phyloP scores from a whole-genome alignment of 64 coral and sea anemone genomes.

The Porites lutea region DNA sequence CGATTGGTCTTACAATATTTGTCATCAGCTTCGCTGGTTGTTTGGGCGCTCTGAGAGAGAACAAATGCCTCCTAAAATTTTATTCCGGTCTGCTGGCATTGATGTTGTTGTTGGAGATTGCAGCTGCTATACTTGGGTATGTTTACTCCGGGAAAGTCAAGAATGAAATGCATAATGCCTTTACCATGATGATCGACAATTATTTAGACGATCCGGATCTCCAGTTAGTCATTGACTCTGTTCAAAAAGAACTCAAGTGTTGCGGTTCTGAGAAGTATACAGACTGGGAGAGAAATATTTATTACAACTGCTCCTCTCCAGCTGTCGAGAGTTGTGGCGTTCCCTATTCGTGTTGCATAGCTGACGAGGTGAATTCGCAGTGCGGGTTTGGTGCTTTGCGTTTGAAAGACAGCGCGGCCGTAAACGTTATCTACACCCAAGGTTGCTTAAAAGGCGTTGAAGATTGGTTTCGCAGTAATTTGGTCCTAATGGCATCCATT shows the following conservation, averaged over 20 bases:
- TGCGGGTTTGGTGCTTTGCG: conserved; percentile 86
- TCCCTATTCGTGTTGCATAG: conserved; percentile 92
- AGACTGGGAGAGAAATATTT: conserved; percentile 90
- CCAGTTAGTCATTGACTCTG: conserved; percentile 77
- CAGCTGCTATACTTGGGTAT: conserved; percentile 79
- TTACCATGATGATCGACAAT: conserved; percentile 70
- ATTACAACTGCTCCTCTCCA: conserved; percentile 92
- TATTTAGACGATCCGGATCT: conserved; percentile 97
- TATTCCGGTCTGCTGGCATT: conserved; percentile 72
- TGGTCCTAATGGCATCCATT: conserved; percentile 80
- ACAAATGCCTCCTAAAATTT: conserved; percentile 86
- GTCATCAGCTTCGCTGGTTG: conserved; percentile 86
- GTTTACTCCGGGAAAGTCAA: conserved; percentile 74
- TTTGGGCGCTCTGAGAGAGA: conserved; percentile 92
- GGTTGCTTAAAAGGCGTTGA: conserved; percentile 88
- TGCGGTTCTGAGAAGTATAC: conserved; percentile 81
- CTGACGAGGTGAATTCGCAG: conserved; percentile 86
- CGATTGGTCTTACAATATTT: conserved; percentile 80
- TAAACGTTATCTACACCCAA: conserved; percentile 62
- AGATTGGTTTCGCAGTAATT: conserved; percentile 85
- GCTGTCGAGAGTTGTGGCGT: conserved; percentile 87
- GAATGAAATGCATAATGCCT: conserved; percentile 80
- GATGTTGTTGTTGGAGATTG: conserved; percentile 83
- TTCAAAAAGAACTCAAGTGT: conserved; percentile 89
- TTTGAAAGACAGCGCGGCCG: conserved; percentile 30